Evolutionary conservation across 2,113 vertebrate genomes (phyloP).

Genomic region (Oenanthe melanoleuca): DNA sequence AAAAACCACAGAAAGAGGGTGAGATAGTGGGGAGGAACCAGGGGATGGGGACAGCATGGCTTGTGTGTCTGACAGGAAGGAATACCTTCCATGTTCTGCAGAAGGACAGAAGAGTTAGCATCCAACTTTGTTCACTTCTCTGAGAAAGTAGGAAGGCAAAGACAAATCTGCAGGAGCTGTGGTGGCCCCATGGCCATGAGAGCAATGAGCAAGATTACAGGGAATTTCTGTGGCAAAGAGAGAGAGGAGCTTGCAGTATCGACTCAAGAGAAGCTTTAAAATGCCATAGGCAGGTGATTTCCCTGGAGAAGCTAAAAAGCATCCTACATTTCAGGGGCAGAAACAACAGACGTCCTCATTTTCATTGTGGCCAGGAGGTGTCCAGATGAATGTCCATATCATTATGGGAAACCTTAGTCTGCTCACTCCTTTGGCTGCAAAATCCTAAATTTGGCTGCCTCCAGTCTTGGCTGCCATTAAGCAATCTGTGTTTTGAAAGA

Average conservation of each 20-base stretch:
- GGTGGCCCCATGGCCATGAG: accelerated
- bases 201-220: accelerated
- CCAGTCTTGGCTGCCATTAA: constrained; percentile 25
- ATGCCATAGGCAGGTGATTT: neutral
- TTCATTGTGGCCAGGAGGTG: neutral
- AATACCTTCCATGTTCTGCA: neutral
- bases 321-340: neutral
- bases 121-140: neutral
- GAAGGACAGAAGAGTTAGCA: neutral
- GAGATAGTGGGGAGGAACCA: neutral
- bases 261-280: neutral
- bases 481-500: constrained; percentile 25
- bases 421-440: neutral
- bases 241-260: neutral
- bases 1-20: constrained; percentile 8
- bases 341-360: neutral
- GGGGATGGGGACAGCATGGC: accelerated
- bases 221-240: neutral
- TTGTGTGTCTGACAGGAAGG: neutral
- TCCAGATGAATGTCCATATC: neutral
- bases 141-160: neutral
- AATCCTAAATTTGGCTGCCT: neutral
- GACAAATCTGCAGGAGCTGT: neutral
- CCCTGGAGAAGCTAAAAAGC: neutral
- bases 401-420: neutral